These are phyloP conservation scores for Geophilus truncorum DNA, from an alignment of 2,888 invertebrate species.

Conservation along the genomic window DNA sequence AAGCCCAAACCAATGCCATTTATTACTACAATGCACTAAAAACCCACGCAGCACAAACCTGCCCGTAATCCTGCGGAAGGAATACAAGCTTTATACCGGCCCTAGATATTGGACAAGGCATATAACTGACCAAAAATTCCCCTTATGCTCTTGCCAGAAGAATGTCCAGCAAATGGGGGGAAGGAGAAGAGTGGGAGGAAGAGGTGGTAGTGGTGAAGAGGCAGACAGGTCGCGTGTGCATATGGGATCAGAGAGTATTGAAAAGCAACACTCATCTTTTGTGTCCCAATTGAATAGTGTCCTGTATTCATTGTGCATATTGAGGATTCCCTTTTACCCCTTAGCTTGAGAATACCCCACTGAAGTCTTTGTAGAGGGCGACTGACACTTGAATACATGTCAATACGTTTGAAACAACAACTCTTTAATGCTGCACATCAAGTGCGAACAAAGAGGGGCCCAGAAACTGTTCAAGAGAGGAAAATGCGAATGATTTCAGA, in stretches of 20 bases:
- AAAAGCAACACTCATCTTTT: not conserved
- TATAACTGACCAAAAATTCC: not conserved
- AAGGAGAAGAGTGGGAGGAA: not conserved
- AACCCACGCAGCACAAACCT: not conserved
- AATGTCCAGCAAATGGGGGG: not conserved
- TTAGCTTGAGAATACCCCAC: not conserved
- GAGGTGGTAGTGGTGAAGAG: not conserved
- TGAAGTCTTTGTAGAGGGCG: not conserved
- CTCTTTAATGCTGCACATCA: not conserved
- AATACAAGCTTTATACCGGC: not conserved
- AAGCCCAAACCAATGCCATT: constrained; percentile 11
- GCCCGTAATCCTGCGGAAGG: not conserved
- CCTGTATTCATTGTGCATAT: not conserved
- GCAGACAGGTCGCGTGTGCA: not conserved
- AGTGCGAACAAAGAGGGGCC: not conserved
- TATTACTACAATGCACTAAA: constrained; percentile 8
- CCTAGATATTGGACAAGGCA: not conserved
- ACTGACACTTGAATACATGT: not conserved
- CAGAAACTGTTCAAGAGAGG: not conserved
- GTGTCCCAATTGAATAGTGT: not conserved
- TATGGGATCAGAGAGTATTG: not conserved
- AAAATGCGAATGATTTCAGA: too few relatives aligned
- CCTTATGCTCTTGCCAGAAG: not conserved
- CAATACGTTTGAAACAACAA: not conserved
- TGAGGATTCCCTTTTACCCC: not conserved